phyloP scores from a whole-genome alignment of 2,113 vertebrate species.

The Etheostoma spectabile region DNA sequence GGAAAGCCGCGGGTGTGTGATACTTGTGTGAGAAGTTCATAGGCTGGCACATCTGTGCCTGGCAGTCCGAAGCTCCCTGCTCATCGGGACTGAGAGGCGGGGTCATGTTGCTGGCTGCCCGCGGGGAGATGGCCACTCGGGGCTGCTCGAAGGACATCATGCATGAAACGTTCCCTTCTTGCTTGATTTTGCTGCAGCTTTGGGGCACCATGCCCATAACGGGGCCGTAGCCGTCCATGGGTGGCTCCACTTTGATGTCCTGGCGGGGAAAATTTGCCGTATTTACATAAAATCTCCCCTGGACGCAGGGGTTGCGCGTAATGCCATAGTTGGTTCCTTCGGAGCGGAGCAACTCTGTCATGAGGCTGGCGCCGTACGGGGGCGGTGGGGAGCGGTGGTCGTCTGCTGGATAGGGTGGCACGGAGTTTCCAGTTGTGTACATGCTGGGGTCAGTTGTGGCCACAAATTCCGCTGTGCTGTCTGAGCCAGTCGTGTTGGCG shows the following conservation, averaged over 20 bases:
- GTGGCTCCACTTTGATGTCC: slow-evolving; percentile 90
- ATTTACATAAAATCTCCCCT: slow-evolving; percentile 89
- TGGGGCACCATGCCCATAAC: slow-evolving; percentile 88
- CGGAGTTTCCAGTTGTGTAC: slow-evolving; percentile 82
- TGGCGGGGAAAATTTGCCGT: slow-evolving; percentile 77
- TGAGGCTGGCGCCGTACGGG: slow-evolving; percentile 85
- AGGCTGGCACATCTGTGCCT: slow-evolving; percentile 83
- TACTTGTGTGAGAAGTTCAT: slow-evolving; percentile 85
- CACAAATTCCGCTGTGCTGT: slow-evolving; percentile 82
- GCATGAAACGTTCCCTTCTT: slow-evolving; percentile 89
- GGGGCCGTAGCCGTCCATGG: slow-evolving; percentile 89
- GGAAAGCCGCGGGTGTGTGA: slow-evolving; percentile 80
- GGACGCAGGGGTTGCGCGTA: slow-evolving; percentile 73
- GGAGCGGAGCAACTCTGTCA: slow-evolving; percentile 88
- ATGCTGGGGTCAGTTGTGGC: slow-evolving; percentile 77
- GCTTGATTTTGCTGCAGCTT: slow-evolving; percentile 91
- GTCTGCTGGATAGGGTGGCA: slow-evolving; percentile 80
- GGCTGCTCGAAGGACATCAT: slow-evolving; percentile 93
- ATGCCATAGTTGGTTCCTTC: slow-evolving; percentile 84
- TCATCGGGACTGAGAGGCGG: slow-evolving; percentile 94
- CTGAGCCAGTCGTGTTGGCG: slow-evolving; percentile 88
- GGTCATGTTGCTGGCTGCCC: slow-evolving; percentile 89
- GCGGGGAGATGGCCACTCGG: slow-evolving; percentile 88
- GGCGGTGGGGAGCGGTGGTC: slow-evolving; percentile 89
- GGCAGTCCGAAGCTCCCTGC: slow-evolving; percentile 84